A percentile compares a stretch with the other conserved stretches of the same genome.
phyloP scores from a whole-genome alignment of 2,888 invertebrate genomes.

The Acrobeloides nanus region DNA sequence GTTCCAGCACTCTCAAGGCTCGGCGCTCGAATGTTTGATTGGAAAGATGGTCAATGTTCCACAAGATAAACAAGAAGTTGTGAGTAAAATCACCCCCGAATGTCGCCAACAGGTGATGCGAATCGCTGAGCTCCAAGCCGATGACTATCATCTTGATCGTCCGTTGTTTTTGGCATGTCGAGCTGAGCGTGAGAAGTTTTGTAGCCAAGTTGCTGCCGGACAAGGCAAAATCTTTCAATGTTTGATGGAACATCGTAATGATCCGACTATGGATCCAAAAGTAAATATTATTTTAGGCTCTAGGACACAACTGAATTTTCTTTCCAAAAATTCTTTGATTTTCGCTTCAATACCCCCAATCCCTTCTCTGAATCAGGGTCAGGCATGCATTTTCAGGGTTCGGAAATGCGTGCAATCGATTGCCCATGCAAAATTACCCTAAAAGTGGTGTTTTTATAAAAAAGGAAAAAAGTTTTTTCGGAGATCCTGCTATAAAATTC shows the following conservation, averaged over 20 bases:
- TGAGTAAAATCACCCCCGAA: slow-evolving; percentile 57
- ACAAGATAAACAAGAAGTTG: slow-evolving; percentile 57
- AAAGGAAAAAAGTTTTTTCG: too few relatives aligned
- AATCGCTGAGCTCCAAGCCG: slow-evolving; percentile 80
- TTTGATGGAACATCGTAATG: slow-evolving; percentile 42
- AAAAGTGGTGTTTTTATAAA: too few relatives aligned
- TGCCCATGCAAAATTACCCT: too few relatives aligned
- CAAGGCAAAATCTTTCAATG: slow-evolving; percentile 68
- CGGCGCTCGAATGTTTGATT: slow-evolving; percentile 27
- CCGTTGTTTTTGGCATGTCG: slow-evolving; percentile 81
- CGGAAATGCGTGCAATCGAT: too few relatives aligned
- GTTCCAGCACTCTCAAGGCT: slow-evolving; percentile 45
- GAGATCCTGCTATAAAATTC: too few relatives aligned
- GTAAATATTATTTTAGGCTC: slow-evolving; percentile 19
- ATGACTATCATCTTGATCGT: slow-evolving; percentile 77
- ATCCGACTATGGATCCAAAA: slow-evolving; percentile 44
- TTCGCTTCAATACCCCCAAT: too few relatives aligned
- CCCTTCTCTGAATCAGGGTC: too few relatives aligned
- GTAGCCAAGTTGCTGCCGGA: slow-evolving; percentile 67
- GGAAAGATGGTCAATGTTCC: slow-evolving; percentile 55
- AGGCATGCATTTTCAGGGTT: too few relatives aligned
- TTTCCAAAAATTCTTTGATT: too few relatives aligned
- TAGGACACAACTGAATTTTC: too few relatives aligned
- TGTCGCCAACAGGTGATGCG: slow-evolving; percentile 75
- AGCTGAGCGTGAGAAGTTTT: slow-evolving; percentile 66